These are phyloP conservation scores for Sarcophaga caerulescens DNA, from an alignment of 2,888 invertebrate species.

Conservation along the genomic window DNA sequence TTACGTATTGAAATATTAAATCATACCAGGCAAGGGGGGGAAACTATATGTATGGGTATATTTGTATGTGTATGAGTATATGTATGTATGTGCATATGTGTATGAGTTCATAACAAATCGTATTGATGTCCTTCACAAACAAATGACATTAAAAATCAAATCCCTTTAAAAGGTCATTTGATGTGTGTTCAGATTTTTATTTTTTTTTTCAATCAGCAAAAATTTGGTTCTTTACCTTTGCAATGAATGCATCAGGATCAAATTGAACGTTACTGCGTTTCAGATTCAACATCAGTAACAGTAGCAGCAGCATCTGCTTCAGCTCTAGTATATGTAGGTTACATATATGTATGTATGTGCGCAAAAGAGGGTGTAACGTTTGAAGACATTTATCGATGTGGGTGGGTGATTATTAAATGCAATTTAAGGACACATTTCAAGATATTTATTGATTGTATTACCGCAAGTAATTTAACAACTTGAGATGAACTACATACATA, in stretches of 20 bases:
- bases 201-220: conserved; percentile 5
- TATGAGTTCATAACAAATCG: neutral
- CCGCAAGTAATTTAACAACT: neutral
- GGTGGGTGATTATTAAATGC: neutral
- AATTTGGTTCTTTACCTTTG: neutral
- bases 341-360: neutral
- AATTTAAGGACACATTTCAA: conserved; percentile 4
- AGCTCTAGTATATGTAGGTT: too few relatives aligned
- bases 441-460: conserved; percentile 12
- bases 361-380: neutral
- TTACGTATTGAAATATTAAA: neutral
- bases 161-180: conserved; percentile 45
- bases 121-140: conserved; percentile 32
- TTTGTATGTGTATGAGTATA: too few relatives aligned
- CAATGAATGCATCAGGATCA: neutral
- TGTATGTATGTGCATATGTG: too few relatives aligned
- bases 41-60: neutral
- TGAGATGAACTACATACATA: neutral
- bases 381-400: too few relatives aligned
- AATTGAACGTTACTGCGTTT: neutral
- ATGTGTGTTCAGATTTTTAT: conserved; percentile 2
- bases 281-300: neutral
- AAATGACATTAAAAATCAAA: conserved; percentile 52
- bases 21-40: neutral
- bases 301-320: neutral